Evolutionary conservation across 2,888 invertebrate species (phyloP), one percentile per base, ranked within the genome.

Genomic region (Drosophila fulvimacula): DNA sequence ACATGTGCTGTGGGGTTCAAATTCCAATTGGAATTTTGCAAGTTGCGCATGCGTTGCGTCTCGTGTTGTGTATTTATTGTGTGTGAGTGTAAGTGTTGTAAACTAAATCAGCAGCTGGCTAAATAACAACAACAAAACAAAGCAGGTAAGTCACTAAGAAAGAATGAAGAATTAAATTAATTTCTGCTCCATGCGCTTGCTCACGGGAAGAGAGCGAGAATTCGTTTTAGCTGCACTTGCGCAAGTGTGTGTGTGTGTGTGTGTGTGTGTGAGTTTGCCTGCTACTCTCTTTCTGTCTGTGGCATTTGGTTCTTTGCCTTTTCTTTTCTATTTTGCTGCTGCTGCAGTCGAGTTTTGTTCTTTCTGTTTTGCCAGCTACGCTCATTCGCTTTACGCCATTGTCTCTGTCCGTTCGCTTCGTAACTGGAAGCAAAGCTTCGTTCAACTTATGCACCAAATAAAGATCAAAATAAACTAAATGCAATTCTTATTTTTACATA

Each of bases 1-100:
- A 57, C 57, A 57, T 46, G 46, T 57, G 52, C 58, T 69, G 64
- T 62, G 83, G 75, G 79, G 87, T 89, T 72, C 89, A 89, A 84
- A 89, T 84, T 84, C 84, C 89, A 84, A 84, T 82, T 89, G 53
- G 68, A 81, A 71, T 68, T 70, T 70, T 61, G 55, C 39, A 49
- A 57, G 65, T 69, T 88, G 86, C 88, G 82, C 83, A 81, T 87
- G 84, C 84, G 83, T 84, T 53, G 68, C 71, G 36, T 46, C 52
- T 41, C 10, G 61, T 48, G 69, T 51, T 34, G 53, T 36, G 68
- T 49, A 24, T 56, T 34, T 66, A 55, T 46, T 41, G 36, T 60
- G 56, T 59, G 30, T 46, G n/a, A n/a, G 24, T 57, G 56, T 58
- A 36, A 38, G 17, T 10, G 11, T 34, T 41, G 48, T 42, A 32